A percentile compares a stretch with the other conserved stretches of the same genome.
phyloP scores from a whole-genome alignment of 2,113 vertebrate genomes.

The Cavia porcellus region DNA sequence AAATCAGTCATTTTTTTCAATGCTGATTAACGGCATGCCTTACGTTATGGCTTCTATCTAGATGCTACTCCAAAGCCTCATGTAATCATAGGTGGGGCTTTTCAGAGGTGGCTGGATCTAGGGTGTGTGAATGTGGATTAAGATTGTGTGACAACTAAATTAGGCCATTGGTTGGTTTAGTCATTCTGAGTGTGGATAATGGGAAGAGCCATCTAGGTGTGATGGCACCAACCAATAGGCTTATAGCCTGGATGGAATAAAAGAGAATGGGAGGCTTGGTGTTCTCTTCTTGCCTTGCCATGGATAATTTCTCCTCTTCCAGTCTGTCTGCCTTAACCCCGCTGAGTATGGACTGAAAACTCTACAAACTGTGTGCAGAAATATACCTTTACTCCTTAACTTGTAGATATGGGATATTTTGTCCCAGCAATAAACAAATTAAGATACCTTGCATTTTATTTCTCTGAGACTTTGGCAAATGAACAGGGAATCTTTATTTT shows the following conservation, averaged over 20 bases:
- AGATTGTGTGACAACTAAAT: background rate
- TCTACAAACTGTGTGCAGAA: background rate
- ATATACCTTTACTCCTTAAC: background rate
- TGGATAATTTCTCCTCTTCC: background rate
- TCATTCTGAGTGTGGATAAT: background rate
- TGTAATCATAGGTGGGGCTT: background rate
- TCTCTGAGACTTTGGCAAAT: conserved; percentile 29
- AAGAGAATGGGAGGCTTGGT: background rate
- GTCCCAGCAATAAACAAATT: background rate
- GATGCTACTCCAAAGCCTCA: background rate
- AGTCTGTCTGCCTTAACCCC: background rate
- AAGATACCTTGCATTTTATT: background rate
- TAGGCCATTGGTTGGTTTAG: background rate
- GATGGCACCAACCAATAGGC: background rate
- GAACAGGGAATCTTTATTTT: conserved; percentile 1
- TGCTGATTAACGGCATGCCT: background rate
- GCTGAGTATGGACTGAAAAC: background rate
- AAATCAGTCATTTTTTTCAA: background rate
- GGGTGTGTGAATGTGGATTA: background rate
- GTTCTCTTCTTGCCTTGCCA: background rate
- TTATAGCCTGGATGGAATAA: background rate
- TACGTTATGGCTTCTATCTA: background rate
- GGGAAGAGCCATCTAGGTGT: background rate
- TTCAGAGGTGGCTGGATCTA: background rate
- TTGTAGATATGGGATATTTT: background rate